phyloP scores from a whole-genome alignment of 2,797 vertebrate genomes.

The Pangasius krempfi region DNA sequence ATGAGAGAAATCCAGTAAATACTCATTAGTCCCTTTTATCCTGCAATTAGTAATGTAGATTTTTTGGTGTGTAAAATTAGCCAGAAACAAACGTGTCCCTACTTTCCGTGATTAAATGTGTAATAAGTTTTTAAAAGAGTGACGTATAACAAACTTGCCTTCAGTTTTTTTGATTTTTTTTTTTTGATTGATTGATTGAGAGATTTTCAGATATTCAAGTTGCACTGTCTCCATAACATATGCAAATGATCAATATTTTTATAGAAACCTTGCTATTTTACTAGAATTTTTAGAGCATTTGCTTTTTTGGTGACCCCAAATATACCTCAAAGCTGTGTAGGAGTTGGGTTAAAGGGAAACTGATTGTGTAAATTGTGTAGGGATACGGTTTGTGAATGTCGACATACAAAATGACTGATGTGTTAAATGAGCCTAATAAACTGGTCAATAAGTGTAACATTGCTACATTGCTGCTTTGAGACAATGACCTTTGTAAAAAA shows the following conservation, averaged over 20 bases:
- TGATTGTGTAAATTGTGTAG: background rate
- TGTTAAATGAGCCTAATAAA: background rate
- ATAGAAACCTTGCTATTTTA: background rate
- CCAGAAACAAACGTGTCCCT: background rate
- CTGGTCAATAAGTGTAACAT: background rate
- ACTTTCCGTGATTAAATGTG: background rate
- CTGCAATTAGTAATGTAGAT: conserved; percentile 1
- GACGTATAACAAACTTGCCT: background rate
- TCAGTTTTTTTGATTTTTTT: background rate
- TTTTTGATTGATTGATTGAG: background rate
- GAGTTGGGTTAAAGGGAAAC: background rate
- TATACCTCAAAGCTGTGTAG: background rate
- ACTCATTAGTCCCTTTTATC: background rate
- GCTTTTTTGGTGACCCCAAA: background rate
- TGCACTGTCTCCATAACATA: background rate
- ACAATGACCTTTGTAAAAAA: too few relatives aligned
- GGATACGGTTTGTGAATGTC: too few relatives aligned
- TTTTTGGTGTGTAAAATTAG: background rate
- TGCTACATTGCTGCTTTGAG: too few relatives aligned
- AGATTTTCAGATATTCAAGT: background rate
- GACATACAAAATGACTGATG: too few relatives aligned
- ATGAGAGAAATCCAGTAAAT: background rate
- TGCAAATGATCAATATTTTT: background rate
- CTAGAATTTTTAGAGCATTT: background rate
- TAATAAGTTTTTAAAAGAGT: background rate